Base-by-base conservation (phyloP, 2,113 vertebrate species). In the Dipodomys spectabilis region DNA sequence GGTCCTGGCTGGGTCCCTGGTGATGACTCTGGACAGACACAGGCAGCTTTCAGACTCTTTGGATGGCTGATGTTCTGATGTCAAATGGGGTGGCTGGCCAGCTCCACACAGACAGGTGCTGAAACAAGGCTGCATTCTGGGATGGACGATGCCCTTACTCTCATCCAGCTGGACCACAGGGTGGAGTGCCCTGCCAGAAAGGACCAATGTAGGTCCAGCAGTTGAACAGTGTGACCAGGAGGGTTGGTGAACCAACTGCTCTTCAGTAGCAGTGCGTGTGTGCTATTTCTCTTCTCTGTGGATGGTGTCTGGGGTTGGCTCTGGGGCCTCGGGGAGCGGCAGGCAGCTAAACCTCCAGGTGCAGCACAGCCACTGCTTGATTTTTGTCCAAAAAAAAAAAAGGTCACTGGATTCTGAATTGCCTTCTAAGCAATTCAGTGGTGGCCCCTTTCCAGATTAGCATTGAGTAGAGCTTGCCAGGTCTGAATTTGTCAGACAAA, bases 401-500 rank as follows among this genome's bases (percentile, higher is more conserved):
- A 64, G 2, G 39, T n/a, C 60, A 3, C 8, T 8, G 16, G 25
- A 65, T 27, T 75, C 49, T 12, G 22, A 82, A 53, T 20, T 44
- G 35, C 60, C 88, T 89, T 95, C 72, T 60, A 64, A 87, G 82
- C 69, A 74, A 79, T 32, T 81, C 11, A 73, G 28, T 22, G 84
- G 30, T 68, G 82, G 69, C 73, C 7, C 6, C 10, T 7, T 65
- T 39, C 67, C 86, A 86, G 89, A 19, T 60, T 45, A 3, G 53
- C 82, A 69, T 3, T 57, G 32, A 57, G 22, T 27, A 22, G 39
- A 32, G 78, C 65, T 65, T 6, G 0, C 86, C 71, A 32, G 49
- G 39, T 62, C 80, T 44, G 82, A 74, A 74, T 75, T 82, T 84
- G 35, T 83, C 89, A 53, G 88, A 64, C 72, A 92, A 90, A 71